Base-by-base conservation (phyloP, 2,797 vertebrate species). In the Orestias chungarensis region DNA sequence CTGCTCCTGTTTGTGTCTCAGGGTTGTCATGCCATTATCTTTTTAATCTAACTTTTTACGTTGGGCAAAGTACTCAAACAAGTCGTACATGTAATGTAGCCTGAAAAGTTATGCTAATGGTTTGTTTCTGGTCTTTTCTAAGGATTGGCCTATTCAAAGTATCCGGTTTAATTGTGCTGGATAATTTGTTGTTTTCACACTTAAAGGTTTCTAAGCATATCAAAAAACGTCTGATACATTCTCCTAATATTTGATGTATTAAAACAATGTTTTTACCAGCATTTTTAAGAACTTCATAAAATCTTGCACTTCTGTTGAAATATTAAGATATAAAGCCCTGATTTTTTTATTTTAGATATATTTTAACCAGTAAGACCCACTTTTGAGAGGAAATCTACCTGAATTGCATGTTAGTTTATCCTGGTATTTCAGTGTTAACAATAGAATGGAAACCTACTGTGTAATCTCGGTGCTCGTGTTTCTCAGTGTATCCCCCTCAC, bases 371-470 rank as follows among this genome's bases (percentile, higher is more conserved):
- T 35, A 6, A 47, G 11, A 23, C 31, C 23, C 33, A 40, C 57
- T 40, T 23, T 10, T 59, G 57, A 59, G 23, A 50, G 47, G 57
- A n/a, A 61, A 40, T 38, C 33, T n/a, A n/a, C 23, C n/a, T 38
- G 11, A 5, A 8, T 12, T n/a, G 23, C 57, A 35, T 38, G 5
- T 59, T 31, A 59, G 3, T 59, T 35, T 38, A 35, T 59, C 9
- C 31, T 65, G 40, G 71, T 46, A 38, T 52, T 44, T 75, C 4
- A 40, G 46, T 64, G 66, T 64, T 18, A 38, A 64, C 65, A 59
- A 18, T 12, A 44, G 20, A 11, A n/a, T 64, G 69, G 66, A 71
- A 76, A 76, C 40, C 50, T 71, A 40, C 69, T 67, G 69, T 20
- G 14, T 54, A 59, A 62, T 44, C 46, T 71, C 49, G 14, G 35